Conservation (phyloP, 2,888 invertebrate genomes). For the Tiphia femorata region DNA sequence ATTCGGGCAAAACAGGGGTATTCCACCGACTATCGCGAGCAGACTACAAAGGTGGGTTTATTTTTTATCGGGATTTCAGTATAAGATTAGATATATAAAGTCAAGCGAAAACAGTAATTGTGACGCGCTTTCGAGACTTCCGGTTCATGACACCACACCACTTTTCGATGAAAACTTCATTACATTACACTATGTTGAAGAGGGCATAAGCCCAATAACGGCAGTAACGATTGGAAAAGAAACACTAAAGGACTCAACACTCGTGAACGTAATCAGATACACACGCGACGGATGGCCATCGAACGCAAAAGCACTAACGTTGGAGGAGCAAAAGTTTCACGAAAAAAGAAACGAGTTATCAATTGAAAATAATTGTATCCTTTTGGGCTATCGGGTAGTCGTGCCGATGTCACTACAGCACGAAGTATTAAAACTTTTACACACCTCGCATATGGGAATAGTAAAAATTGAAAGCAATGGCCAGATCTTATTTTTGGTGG, state of each 20-base stretch:
- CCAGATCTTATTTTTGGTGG: too few species aligned
- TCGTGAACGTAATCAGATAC: slow-evolving; percentile 23
- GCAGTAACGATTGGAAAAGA: too few species aligned
- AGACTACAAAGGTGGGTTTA: slow-evolving; percentile 30
- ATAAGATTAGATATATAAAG: slow-evolving; percentile 24
- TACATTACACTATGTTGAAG: slow-evolving; percentile 4
- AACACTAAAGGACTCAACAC: too few species aligned
- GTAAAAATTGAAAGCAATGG: too few species aligned
- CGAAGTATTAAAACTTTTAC: slow-evolving; percentile 5
- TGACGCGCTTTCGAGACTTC: slow-evolving; percentile 23
- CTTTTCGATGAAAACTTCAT: slow-evolving; percentile 1
- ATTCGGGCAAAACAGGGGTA: slow-evolving; percentile 19
- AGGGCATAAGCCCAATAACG: too few species aligned
- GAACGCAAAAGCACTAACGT: too few species aligned
- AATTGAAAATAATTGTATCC: slow-evolving; percentile 16
- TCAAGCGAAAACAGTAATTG: slow-evolving; percentile 24
- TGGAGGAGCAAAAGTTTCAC: slow-evolving; percentile 1
- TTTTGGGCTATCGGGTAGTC: neutral
- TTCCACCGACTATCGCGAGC: slow-evolving; percentile 16
- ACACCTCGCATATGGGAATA: too few species aligned
- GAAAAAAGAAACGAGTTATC: slow-evolving; percentile 20
- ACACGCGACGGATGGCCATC: slow-evolving; percentile 19
- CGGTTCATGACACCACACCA: slow-evolving; percentile 6
- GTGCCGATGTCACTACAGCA: neutral
- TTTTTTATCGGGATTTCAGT: slow-evolving; percentile 27